A percentile compares a stretch with the other conserved stretches of the same genome.
phyloP scores from a whole-genome alignment of 2,113 vertebrate genomes.

The Pelvicachromis taeniatus region DNA sequence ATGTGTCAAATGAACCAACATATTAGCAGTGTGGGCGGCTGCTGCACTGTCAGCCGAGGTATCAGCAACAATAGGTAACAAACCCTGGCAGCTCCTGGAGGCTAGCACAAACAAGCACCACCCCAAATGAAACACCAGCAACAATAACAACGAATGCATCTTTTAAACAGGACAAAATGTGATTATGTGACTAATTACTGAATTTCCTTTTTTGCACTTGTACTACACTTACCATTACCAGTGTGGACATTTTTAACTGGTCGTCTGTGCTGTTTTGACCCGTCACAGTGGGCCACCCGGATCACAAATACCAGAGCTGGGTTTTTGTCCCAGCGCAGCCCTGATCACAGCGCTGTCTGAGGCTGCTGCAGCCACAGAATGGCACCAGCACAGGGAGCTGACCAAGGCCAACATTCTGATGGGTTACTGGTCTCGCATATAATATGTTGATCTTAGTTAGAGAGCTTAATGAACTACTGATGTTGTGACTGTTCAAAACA shows the following conservation, averaged over 20 bases:
- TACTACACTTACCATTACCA: neutral
- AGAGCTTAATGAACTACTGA: neutral
- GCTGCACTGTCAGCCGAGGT: neutral
- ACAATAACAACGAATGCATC: neutral
- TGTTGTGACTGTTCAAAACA: neutral
- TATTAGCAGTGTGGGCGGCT: neutral
- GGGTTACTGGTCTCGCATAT: neutral
- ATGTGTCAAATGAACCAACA: neutral
- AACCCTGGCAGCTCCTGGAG: neutral
- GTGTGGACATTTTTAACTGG: neutral
- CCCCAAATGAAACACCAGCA: neutral
- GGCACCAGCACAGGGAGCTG: neutral
- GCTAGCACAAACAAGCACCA: neutral
- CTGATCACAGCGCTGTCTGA: neutral
- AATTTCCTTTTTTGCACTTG: neutral
- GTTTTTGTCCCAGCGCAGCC: neutral
- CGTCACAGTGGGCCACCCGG: neutral
- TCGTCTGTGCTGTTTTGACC: neutral
- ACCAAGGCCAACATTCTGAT: neutral
- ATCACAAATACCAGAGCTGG: neutral
- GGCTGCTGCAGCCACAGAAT: neutral
- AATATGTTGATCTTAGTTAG: neutral
- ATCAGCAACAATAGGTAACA: neutral
- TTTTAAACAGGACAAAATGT: neutral
- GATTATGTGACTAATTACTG: neutral